Evolutionary conservation across 2,888 invertebrate species (phyloP).

Genomic region (Xanthia icteritia): DNA sequence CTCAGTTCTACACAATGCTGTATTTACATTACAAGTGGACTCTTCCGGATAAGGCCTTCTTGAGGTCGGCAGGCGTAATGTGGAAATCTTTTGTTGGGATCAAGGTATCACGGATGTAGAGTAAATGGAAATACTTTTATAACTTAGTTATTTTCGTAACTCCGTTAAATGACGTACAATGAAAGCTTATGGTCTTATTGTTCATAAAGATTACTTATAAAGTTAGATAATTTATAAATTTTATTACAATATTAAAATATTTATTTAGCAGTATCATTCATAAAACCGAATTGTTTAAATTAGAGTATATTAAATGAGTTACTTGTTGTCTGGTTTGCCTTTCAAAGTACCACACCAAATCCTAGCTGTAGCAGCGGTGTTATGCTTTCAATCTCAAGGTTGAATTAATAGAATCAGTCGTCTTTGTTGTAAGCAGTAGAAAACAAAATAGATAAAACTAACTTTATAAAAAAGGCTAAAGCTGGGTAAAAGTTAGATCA

Average conservation of each 20-base stretch:
- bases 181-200: background rate
- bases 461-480: background rate
- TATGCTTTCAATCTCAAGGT: background rate
- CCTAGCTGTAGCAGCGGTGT: background rate
- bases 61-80: conserved; percentile 85
- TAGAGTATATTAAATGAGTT: too few species aligned
- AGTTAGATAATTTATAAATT: background rate
- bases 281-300: too few species aligned
- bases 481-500: background rate
- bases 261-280: background rate
- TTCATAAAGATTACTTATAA: too few species aligned
- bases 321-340: background rate
- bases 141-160: background rate
- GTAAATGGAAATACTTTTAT: conserved; percentile 54
- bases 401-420: background rate
- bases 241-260: background rate
- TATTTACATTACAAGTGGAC: conserved; percentile 89
- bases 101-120: conserved; percentile 69
- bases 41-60: conserved; percentile 87
- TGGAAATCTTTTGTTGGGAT: conserved; percentile 86
- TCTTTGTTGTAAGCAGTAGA: background rate
- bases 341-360: background rate
- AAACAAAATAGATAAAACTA: background rate
- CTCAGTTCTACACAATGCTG: conserved; percentile 77
- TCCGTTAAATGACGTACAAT: too few species aligned